phyloP scores from a whole-genome alignment of 2,888 invertebrate genomes.

The Nomada hirtipes region DNA sequence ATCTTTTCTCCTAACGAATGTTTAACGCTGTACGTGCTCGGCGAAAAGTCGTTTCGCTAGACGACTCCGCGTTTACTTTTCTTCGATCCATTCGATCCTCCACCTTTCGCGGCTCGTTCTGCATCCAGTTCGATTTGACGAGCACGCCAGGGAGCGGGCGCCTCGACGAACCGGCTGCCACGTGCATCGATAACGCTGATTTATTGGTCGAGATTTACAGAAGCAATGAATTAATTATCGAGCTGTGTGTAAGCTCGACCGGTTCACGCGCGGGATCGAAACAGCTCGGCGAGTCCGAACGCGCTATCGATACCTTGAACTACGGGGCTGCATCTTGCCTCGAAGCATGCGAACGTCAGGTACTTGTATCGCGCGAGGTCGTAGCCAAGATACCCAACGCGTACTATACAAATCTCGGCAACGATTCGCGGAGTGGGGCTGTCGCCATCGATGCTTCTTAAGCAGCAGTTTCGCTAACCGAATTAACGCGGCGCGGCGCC shows the following conservation, averaged over 20 bases:
- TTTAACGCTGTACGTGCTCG: no score
- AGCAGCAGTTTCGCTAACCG: no score
- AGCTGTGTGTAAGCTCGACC: slow-evolving; percentile 25
- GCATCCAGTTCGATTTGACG: neutral
- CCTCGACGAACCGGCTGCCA: slow-evolving; percentile 14
- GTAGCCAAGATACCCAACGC: slow-evolving; percentile 18
- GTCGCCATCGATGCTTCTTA: no score
- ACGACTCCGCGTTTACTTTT: neutral
- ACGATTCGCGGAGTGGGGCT: no score
- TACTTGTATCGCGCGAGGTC: slow-evolving; percentile 24
- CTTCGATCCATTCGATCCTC: neutral
- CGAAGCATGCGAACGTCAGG: slow-evolving; percentile 34
- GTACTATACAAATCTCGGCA: neutral
- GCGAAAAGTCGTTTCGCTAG: no score
- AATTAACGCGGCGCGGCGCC: neutral
- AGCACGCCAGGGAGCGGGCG: neutral
- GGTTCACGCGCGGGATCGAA: slow-evolving; percentile 17
- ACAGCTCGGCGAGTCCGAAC: neutral
- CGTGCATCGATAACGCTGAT: slow-evolving; percentile 34
- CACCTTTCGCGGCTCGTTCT: neutral
- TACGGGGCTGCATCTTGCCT: slow-evolving; percentile 29
- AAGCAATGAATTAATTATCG: slow-evolving; percentile 30
- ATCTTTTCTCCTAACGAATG: no score
- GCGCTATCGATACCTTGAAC: slow-evolving; percentile 47
- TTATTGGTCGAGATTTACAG: slow-evolving; percentile 20